Evolutionary conservation across 2,888 invertebrate genomes (phyloP).

Genomic region (Lasius fuliginosus): DNA sequence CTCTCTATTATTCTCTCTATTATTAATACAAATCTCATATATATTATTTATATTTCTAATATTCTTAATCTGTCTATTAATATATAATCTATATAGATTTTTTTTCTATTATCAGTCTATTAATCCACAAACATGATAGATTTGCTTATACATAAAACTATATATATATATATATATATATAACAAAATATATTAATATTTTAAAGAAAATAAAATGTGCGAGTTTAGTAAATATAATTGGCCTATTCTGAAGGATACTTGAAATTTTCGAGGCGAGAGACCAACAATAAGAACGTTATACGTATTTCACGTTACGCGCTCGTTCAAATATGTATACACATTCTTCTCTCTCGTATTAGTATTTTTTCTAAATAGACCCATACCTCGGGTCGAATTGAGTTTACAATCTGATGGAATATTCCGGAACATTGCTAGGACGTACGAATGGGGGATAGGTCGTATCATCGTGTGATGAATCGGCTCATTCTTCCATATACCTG

Average conservation of each 20-base stretch:
- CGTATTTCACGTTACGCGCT: not conserved
- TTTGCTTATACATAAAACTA: not conserved
- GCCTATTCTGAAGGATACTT: not conserved
- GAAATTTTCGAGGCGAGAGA: not conserved
- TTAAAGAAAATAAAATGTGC: not conserved
- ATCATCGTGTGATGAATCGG: not conserved
- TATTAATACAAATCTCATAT: no score
- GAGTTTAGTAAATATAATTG: not conserved
- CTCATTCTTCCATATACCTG: conserved; percentile 5
- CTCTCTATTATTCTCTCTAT: no score
- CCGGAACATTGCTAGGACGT: not conserved
- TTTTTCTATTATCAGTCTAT: not conserved
- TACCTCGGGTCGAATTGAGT: not conserved
- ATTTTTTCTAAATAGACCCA: not conserved
- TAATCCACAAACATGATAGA: not conserved
- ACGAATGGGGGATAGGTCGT: conserved; percentile 11
- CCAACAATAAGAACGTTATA: not conserved
- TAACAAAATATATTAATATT: not conserved
- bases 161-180: not conserved
- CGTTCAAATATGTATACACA: not conserved
- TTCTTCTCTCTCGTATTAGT: not conserved
- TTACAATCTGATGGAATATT: conserved; percentile 27
- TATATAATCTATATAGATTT: no score
- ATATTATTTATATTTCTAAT: no score
- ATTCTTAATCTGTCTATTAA: no score